Evolutionary conservation across 2,113 vertebrate genomes (phyloP).

Genomic region (Xiphorhynchus elegans): DNA sequence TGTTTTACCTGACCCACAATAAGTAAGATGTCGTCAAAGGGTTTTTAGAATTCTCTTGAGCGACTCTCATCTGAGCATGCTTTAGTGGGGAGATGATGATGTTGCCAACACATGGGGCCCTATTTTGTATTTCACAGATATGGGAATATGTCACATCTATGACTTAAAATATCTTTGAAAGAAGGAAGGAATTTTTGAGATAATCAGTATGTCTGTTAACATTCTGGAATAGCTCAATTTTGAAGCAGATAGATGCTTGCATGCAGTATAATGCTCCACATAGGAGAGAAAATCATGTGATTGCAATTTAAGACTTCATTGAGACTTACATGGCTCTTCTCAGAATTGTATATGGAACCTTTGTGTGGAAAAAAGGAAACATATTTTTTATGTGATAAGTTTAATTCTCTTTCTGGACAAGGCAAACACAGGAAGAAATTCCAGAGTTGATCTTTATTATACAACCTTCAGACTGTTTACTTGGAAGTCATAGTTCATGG

Average conservation of each 20-base stretch:
- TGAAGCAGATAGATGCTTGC: background rate
- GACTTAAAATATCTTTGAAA: background rate
- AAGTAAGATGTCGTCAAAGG: background rate
- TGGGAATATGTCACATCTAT: background rate
- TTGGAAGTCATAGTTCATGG: background rate
- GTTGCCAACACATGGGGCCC: background rate
- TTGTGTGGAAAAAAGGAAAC: background rate
- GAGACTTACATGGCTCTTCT: background rate
- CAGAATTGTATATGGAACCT: background rate
- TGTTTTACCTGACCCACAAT: background rate
- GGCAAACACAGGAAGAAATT: background rate
- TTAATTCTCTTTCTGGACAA: background rate
- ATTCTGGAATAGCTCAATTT: background rate
- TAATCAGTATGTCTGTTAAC: background rate
- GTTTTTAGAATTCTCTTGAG: background rate
- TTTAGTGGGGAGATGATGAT: background rate
- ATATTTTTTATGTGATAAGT: background rate
- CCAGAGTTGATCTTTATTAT: background rate
- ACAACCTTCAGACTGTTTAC: background rate
- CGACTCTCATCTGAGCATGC: background rate
- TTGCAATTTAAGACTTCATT: background rate
- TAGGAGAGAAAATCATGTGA: background rate
- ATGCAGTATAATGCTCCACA: background rate
- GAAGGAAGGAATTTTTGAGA: background rate
- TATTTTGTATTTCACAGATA: background rate